Percentiles rank a stretch among this genome's conserved stretches.
phyloP scores from a whole-genome alignment of 2,113 vertebrate genomes.

The Solea senegalensis region DNA sequence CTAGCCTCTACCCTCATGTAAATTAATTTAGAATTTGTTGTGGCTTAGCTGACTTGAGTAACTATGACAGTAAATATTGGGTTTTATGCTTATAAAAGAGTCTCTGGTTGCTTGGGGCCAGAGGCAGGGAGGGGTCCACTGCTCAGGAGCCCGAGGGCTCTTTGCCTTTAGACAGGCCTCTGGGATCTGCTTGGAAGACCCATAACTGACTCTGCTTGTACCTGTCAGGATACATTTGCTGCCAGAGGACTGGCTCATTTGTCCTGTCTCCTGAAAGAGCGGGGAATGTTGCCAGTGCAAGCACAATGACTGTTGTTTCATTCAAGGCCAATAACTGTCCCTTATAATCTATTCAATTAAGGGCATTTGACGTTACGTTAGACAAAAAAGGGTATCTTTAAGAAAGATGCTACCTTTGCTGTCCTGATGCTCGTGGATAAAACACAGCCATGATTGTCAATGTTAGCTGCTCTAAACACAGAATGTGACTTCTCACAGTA shows the following conservation, averaged over 20 bases:
- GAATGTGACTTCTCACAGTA: constrained; percentile 53
- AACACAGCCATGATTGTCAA: constrained; percentile 51
- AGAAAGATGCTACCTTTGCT: constrained; percentile 36
- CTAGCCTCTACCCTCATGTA: too few relatives aligned
- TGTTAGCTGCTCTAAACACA: constrained; percentile 49
- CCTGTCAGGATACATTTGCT: constrained; percentile 75
- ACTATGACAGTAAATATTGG: constrained; percentile 49
- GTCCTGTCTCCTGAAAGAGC: constrained; percentile 51
- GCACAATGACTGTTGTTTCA: constrained; percentile 12
- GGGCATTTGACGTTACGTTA: constrained; percentile 18
- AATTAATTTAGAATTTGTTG: neutral
- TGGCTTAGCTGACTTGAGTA: neutral
- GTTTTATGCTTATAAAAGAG: constrained; percentile 20
- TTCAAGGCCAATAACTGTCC: constrained; percentile 15
- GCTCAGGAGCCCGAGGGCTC: constrained; percentile 60
- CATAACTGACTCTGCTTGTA: constrained; percentile 70
- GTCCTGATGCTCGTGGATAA: constrained; percentile 41
- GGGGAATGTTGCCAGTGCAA: constrained; percentile 13
- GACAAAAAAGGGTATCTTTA: constrained; percentile 10
- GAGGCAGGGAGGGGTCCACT: constrained; percentile 47
- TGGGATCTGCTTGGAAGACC: constrained; percentile 59
- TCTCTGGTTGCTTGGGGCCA: neutral
- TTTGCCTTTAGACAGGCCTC: constrained; percentile 53
- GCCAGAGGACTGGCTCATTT: constrained; percentile 61
- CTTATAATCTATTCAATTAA: constrained; percentile 8